Base-by-base conservation (phyloP, 2,888 invertebrate species). In the Tipula confusa region DNA sequence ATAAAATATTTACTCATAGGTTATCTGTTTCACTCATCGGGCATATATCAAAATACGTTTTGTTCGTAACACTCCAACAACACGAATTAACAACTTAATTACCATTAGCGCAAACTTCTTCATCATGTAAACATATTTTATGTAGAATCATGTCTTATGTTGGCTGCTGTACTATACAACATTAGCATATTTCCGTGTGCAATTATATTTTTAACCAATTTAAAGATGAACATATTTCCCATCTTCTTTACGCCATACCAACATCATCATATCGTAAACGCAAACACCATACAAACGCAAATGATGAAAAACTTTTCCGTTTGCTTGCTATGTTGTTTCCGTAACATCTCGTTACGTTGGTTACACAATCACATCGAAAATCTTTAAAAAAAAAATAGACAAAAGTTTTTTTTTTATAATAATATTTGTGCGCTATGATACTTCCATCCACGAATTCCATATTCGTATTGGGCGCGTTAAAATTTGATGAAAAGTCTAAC, bases 131-230 rank as follows among this genome's bases (percentile, higher is more conserved):
- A n/a, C 24, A 64, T 18, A 13, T 1, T 64, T 24, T 11, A 64
- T 64, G 64, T n/a, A n/a, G n/a, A 64, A n/a, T 43, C 43, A 2
- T 64, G 24, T 64, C 24, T 24, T 64, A 64, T 64, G 24, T 24
- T 64, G 64, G 1, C 64, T 18, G 24, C 64, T 64, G 24, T 24
- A 24, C n/a, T n/a, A n/a, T n/a, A n/a, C n/a, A n/a, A n/a, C 24
- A 64, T 64, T 24, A 64, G n/a, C 64, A 64, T 64, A 64, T 64
- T 64, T 64, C 64, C 64, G 64, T 64, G 64, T 64, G 24, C 64
- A 64, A 64, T 64, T 64, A 64, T 18, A 64, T 24, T 24, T 64
- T 64, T 64, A n/a, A n/a, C n/a, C n/a, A n/a, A n/a, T 64, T 43
- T 15, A 15, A 36, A 36, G n/a, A 43, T n/a, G 64, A 24, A 64